Evolutionary conservation across 2,113 vertebrate genomes (phyloP), one percentile per base, ranked within the genome.

Genomic region (Romanogobio albipinnatus): DNA sequence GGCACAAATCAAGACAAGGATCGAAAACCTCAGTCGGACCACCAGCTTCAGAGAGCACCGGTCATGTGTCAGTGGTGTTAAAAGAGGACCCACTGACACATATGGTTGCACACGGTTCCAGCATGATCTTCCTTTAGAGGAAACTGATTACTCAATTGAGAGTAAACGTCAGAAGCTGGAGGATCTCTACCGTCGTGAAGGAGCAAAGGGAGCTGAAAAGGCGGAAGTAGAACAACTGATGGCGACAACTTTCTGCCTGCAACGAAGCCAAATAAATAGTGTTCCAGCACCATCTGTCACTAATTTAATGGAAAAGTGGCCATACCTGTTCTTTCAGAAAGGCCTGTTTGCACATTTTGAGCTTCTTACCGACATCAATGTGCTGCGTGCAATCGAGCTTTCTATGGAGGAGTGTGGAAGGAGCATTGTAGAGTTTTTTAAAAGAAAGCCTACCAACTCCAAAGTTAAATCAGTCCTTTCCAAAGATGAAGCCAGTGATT

Each of bases 1-100:
- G 71, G 19, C 43, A 22, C 43, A 74, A 43, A 24, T 47, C 39
- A 24, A 47, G 43, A 74, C 9, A 0, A 74, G 39, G 24, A 47
- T 74, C 2, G 70, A 74, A 3, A 74, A 74, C 43, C 36, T 47
- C 43, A 74, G 70, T 47, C 14, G 33, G 33, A 68, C 29, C 64
- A 39, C 64, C 64, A 74, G 70, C 39, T n/a, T n/a, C n/a, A n/a
- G n/a, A n/a, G n/a, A n/a, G n/a, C n/a, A 74, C 70, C 39, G 70
- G 70, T 47, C 70, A 47, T 47, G 19, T 4, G 36, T 0, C 39
- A n/a, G 39, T 73, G 70, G 70, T 73, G 70, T 73, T 73, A 74
- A 74, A 24, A 74, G 39, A 74, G 43, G 70, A 24, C 70, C 70
- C 0, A 74, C 70, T 24, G 70, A 39, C 68, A 70, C 61, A 26